These are phyloP conservation scores for Tuberolachnus salignus DNA, from an alignment of 2,888 invertebrate genomes.

Conservation along the genomic window DNA sequence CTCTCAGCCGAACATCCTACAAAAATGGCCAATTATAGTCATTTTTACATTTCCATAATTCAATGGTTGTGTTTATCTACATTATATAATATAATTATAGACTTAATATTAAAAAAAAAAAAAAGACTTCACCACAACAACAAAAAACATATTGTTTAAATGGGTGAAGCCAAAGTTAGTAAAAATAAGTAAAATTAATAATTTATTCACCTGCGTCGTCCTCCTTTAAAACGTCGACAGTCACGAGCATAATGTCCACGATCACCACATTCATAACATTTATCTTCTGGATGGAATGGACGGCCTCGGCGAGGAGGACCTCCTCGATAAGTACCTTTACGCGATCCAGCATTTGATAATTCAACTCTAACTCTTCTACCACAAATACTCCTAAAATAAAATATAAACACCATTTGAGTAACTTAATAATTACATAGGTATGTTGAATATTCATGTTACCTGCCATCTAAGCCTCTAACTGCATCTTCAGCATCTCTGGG, in stretches of 20 bases:
- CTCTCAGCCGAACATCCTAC: conserved; percentile 60
- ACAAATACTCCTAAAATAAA: conserved; percentile 72
- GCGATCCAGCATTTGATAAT: conserved; percentile 77
- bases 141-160: conserved; percentile 21
- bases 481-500: conserved; percentile 91
- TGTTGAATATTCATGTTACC: conserved; percentile 61
- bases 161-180: conserved; percentile 44
- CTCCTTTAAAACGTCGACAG: conserved; percentile 74
- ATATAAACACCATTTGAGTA: neutral
- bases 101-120: neutral
- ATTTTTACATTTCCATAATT: conserved; percentile 42
- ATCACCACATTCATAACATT: conserved; percentile 93
- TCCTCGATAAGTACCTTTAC: conserved; percentile 57
- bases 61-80: conserved; percentile 45
- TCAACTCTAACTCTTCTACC: conserved; percentile 90
- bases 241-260: conserved; percentile 92
- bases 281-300: conserved; percentile 86
- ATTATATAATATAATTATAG: conserved; percentile 38
- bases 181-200: conserved; percentile 22
- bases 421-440: neutral
- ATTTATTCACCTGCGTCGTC: conserved; percentile 61
- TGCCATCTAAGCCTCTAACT: conserved; percentile 70
- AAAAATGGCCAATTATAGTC: conserved; percentile 58
- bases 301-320: conserved; percentile 65
- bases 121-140: conserved; percentile 32